Conservation (phyloP, 1,140 invertebrate species). For the Vanessa tameamea region DNA sequence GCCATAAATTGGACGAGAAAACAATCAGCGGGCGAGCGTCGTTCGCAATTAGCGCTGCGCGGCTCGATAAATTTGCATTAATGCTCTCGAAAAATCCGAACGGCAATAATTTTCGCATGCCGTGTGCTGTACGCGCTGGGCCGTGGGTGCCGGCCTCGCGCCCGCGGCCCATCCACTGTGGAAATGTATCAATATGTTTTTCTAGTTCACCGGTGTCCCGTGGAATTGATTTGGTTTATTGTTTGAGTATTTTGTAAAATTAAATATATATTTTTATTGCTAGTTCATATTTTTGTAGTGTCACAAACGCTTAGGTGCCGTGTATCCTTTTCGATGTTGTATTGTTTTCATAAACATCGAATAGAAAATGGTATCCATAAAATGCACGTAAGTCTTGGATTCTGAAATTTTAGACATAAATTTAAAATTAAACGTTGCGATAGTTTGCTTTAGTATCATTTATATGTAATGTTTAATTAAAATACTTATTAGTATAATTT, state of each 20-base stretch:
- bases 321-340: too few species aligned
- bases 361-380: too few species aligned
- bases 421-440: too few species aligned
- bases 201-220: slow-evolving; percentile 43
- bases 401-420: too few species aligned
- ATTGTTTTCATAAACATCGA: too few species aligned
- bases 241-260: slow-evolving; percentile 21
- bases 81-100: slow-evolving; percentile 79
- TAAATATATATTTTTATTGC: slow-evolving; percentile 2
- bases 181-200: slow-evolving; percentile 46
- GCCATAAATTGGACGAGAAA: slow-evolving; percentile 78
- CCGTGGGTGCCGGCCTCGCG: slow-evolving; percentile 41
- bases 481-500: background rate
- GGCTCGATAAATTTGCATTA: slow-evolving; percentile 80
- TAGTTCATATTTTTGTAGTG: background rate
- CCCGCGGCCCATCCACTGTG: slow-evolving; percentile 43
- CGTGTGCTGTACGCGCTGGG: slow-evolving; percentile 54
- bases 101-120: slow-evolving; percentile 76
- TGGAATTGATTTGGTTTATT: slow-evolving; percentile 41
- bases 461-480: too few species aligned
- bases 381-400: too few species aligned
- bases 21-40: slow-evolving; percentile 78
- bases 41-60: slow-evolving; percentile 77
- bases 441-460: too few species aligned
- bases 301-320: background rate